Conservation (phyloP, 2,113 vertebrate species). For the Epinephelus cyanopodus region DNA sequence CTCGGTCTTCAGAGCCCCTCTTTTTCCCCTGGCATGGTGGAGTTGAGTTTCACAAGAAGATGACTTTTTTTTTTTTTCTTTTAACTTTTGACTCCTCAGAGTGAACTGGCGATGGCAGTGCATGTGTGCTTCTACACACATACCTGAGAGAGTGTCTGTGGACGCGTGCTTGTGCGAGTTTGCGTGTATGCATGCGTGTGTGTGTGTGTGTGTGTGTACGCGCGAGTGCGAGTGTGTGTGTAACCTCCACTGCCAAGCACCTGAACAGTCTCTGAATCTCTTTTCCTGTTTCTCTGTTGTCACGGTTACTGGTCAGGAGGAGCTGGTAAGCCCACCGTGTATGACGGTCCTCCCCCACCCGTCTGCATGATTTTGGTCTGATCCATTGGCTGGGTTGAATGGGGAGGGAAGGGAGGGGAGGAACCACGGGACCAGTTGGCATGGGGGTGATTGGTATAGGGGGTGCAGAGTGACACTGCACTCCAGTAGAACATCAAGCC, state of each 20-base stretch:
- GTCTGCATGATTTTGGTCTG: conserved; percentile 76
- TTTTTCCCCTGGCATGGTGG: conserved; percentile 67
- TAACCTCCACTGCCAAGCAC: conserved; percentile 46
- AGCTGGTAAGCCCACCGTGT: conserved; percentile 75
- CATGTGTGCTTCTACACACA: conserved; percentile 68
- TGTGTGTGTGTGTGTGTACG: neutral
- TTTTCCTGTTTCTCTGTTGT: conserved; percentile 69
- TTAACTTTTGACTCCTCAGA: conserved; percentile 7
- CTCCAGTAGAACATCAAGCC: conserved; percentile 20
- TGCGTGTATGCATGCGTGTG: conserved; percentile 2
- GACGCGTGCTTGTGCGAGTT: conserved; percentile 4
- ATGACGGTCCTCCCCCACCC: conserved; percentile 13
- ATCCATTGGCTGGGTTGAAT: conserved; percentile 40
- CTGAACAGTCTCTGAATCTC: conserved; percentile 69
- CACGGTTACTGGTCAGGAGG: conserved; percentile 76
- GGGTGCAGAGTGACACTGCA: conserved; percentile 22
- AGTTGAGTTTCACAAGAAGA: conserved; percentile 32
- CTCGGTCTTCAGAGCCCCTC: conserved; percentile 31
- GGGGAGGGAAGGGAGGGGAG: conserved; percentile 16
- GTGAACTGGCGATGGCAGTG: conserved; percentile 18
- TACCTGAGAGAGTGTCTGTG: conserved; percentile 39
- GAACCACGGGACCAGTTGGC: conserved; percentile 40
- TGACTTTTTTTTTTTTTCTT: neutral
- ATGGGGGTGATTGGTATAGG: conserved; percentile 57
- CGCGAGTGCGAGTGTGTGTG: neutral